These are phyloP conservation scores for Enteromius anoplus DNA, from an alignment of 2,797 vertebrate genomes.

Conservation along the genomic window DNA sequence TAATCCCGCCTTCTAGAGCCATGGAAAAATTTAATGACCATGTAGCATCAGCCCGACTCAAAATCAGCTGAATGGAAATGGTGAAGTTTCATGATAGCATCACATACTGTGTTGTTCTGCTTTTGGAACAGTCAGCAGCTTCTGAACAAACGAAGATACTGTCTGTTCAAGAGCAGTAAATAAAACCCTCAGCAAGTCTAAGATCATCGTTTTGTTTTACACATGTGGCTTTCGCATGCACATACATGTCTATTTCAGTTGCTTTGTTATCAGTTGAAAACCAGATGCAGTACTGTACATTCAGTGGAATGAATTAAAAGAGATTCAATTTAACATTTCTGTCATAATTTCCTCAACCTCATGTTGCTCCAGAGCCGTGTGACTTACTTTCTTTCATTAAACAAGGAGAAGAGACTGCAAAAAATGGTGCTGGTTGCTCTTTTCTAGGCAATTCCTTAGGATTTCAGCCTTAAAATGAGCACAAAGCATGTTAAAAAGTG, in stretches of 20 bases:
- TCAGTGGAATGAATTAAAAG: background rate
- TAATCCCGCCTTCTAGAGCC: conserved; percentile 18
- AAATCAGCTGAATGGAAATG: conserved; percentile 47
- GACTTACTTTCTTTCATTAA: background rate
- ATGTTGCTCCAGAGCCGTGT: background rate
- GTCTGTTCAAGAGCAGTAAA: background rate
- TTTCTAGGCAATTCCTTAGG: background rate
- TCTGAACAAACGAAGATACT: background rate
- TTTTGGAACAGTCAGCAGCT: background rate
- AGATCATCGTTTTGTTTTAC: background rate
- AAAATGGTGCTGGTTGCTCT: background rate
- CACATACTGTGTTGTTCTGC: background rate
- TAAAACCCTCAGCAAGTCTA: background rate
- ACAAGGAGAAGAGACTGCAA: background rate
- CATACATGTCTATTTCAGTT: background rate
- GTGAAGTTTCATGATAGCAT: background rate
- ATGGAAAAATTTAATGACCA: conserved; percentile 11
- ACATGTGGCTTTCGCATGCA: conserved; percentile 7
- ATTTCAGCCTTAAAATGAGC: background rate
- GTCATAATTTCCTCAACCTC: background rate
- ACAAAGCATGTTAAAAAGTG: background rate
- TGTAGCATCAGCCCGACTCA: background rate
- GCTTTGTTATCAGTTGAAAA: background rate
- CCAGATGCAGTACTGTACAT: background rate
- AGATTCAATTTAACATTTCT: background rate